A percentile compares a stretch with the other conserved stretches of the same genome.
Evolutionary conservation across 2,888 invertebrate genomes (phyloP).

Genomic region (Nomada goodeniana): DNA sequence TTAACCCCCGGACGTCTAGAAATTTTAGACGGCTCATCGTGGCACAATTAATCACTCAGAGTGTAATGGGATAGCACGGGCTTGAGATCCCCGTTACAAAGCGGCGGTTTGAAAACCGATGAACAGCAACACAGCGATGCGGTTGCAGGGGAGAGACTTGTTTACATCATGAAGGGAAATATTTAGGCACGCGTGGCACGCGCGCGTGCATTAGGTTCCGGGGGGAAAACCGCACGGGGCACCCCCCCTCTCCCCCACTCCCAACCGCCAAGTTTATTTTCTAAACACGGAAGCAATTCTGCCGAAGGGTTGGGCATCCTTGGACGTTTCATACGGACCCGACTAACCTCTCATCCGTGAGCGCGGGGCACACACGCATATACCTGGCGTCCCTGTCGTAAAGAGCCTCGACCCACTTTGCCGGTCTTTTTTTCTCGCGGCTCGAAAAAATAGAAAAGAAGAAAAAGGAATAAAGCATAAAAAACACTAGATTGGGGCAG

Average conservation of each 20-base stretch:
- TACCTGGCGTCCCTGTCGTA: constrained; percentile 1
- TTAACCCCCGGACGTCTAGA: not conserved
- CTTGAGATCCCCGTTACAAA: not conserved
- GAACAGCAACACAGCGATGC: not conserved
- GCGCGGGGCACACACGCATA: not conserved
- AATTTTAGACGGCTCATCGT: not conserved
- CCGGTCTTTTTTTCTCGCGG: constrained; percentile 20
- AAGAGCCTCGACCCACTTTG: constrained; percentile 42
- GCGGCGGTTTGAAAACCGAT: not conserved
- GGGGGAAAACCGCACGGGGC: not conserved
- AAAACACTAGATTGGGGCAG: not conserved
- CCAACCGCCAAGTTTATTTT: constrained; percentile 59
- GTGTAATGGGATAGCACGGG: not conserved
- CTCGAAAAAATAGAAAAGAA: not conserved
- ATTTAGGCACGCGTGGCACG: constrained; percentile 54
- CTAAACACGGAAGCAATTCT: constrained; percentile 70
- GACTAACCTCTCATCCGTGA: not conserved
- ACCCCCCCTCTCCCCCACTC: not conserved
- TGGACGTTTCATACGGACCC: constrained; percentile 11
- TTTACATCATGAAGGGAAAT: constrained; percentile 49
- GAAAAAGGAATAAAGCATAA: not conserved
- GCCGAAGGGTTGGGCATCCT: constrained; percentile 22
- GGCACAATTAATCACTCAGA: constrained; percentile 7
- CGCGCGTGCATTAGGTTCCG: constrained; percentile 20
- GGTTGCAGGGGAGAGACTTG: not conserved